Evolutionary conservation across 1,140 invertebrate species (phyloP).

Genomic region (Drosophila takahashii): DNA sequence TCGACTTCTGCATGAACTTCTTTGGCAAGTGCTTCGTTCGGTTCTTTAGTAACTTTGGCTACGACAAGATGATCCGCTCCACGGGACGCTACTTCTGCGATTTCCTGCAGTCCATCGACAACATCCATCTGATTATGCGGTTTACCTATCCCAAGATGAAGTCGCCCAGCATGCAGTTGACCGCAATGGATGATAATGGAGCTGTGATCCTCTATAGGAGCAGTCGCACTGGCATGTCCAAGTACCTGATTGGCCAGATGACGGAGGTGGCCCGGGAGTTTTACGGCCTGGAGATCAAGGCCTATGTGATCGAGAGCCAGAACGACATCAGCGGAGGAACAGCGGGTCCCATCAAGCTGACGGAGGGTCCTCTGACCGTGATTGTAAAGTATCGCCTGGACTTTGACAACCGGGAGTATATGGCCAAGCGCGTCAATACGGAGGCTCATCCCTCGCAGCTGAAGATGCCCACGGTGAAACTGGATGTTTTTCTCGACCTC

Average conservation of each 20-base stretch:
- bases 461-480: slow-evolving; percentile 87
- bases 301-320: slow-evolving; percentile 88
- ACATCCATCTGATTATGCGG: slow-evolving; percentile 94
- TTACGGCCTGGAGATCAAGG: slow-evolving; percentile 90
- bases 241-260: slow-evolving; percentile 94
- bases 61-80: slow-evolving; percentile 92
- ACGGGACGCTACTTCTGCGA: slow-evolving; percentile 94
- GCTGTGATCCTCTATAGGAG: slow-evolving; percentile 93
- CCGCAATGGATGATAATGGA: slow-evolving; percentile 90
- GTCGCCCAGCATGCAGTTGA: slow-evolving; percentile 94
- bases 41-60: slow-evolving; percentile 94
- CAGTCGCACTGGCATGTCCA: slow-evolving; percentile 90
- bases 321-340: slow-evolving; percentile 84
- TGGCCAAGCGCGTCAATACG: slow-evolving; percentile 85
- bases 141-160: slow-evolving; percentile 96
- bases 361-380: slow-evolving; percentile 87
- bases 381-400: slow-evolving; percentile 90
- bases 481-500: slow-evolving; percentile 89
- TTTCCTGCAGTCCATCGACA: slow-evolving; percentile 95
- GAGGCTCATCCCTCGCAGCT: slow-evolving; percentile 85
- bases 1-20: slow-evolving; percentile 92
- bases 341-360: slow-evolving; percentile 76
- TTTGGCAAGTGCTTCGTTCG: slow-evolving; percentile 95
- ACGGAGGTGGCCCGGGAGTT: slow-evolving; percentile 92
- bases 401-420: slow-evolving; percentile 92